A percentile compares a stretch with the other conserved stretches of the same genome.
Evolutionary conservation across 2,888 invertebrate genomes (phyloP).

Genomic region (Eupithecia vulgata): DNA sequence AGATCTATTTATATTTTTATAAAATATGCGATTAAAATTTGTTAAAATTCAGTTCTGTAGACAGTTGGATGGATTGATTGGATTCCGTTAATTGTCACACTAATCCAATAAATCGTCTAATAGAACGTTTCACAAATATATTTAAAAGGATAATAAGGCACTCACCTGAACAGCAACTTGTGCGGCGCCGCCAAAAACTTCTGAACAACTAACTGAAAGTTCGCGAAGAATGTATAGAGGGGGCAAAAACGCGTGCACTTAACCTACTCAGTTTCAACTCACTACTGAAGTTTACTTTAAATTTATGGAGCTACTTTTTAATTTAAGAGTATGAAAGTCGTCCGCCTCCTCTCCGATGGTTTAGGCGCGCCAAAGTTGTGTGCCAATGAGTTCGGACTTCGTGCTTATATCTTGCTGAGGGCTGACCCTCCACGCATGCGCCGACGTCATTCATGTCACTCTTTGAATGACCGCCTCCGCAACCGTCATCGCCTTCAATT

Average conservation of each 20-base stretch:
- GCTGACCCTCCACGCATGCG: slow-evolving; percentile 70
- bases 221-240: slow-evolving; percentile 52
- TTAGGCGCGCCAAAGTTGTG: slow-evolving; percentile 81
- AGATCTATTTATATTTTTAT: neutral
- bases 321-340: slow-evolving; percentile 49
- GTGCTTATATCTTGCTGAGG: slow-evolving; percentile 75
- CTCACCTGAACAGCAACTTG: slow-evolving; percentile 53
- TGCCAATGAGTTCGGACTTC: slow-evolving; percentile 66
- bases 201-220: slow-evolving; percentile 61
- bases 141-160: too few species aligned
- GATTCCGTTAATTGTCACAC: neutral
- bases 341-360: slow-evolving; percentile 70
- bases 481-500: slow-evolving; percentile 60
- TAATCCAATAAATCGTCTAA: too few species aligned
- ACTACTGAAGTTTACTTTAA: slow-evolving; percentile 36
- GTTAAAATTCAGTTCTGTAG: neutral
- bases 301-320: slow-evolving; percentile 19
- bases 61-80: too few species aligned
- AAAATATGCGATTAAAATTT: neutral
- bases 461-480: slow-evolving; percentile 79
- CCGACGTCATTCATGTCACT: slow-evolving; percentile 71
- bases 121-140: too few species aligned
- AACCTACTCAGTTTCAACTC: slow-evolving; percentile 60
- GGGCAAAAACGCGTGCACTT: slow-evolving; percentile 52
- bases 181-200: slow-evolving; percentile 63